These are phyloP conservation scores for Amazona vittata DNA, from an alignment of 2,113 vertebrate genomes.

Conservation along the genomic window DNA sequence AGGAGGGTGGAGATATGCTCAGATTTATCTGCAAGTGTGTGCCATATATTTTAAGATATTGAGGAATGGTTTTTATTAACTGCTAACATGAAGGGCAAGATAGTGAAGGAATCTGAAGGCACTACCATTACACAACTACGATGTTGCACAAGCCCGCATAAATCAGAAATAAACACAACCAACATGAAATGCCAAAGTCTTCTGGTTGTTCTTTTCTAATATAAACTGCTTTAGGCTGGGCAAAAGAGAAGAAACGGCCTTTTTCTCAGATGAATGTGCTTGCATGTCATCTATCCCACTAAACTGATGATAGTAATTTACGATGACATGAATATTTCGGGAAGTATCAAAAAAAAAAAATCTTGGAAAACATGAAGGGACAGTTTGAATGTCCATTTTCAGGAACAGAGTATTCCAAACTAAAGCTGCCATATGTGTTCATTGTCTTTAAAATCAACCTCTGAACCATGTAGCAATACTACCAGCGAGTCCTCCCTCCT, in stretches of 20 bases:
- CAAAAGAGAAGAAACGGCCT: not conserved
- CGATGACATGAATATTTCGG: not conserved
- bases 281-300: not conserved
- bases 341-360: not conserved
- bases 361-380: not conserved
- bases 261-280: not conserved
- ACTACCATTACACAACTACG: not conserved
- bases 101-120: conserved; percentile 32
- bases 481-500: not conserved
- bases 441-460: not conserved
- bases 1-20: not conserved
- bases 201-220: not conserved
- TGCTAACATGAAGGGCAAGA: not conserved
- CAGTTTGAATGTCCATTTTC: not conserved
- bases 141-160: conserved; percentile 11
- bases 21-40: not conserved
- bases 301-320: not conserved
- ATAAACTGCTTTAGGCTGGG: not conserved
- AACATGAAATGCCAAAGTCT: not conserved
- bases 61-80: conserved; percentile 38
- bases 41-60: not conserved
- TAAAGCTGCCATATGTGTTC: not conserved
- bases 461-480: not conserved
- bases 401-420: not conserved
- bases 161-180: conserved; percentile 20